Conservation (phyloP, 92 coral and sea anemone species). For the Parazoanthus swiftii region DNA sequence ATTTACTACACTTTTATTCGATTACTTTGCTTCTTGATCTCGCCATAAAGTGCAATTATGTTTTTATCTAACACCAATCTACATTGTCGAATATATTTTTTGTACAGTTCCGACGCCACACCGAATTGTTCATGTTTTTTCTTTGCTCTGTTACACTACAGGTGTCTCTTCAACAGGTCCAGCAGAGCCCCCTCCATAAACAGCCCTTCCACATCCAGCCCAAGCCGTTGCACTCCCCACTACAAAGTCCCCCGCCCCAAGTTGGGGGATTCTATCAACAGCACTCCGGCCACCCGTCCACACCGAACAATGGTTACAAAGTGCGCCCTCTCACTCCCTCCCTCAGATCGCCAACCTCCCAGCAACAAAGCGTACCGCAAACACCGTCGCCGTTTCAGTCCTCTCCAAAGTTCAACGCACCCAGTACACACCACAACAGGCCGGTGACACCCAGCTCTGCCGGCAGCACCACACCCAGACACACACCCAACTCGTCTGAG, state of each 20-base stretch:
- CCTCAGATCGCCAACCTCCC: constrained; percentile 80
- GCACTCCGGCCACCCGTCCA: constrained; percentile 59
- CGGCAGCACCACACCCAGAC: constrained; percentile 71
- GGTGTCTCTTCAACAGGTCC: constrained; percentile 29
- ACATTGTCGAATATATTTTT: not conserved
- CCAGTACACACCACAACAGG: constrained; percentile 90
- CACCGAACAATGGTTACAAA: constrained; percentile 69
- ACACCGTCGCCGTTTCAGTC: constrained; percentile 87
- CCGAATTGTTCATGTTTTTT: not conserved
- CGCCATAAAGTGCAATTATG: not conserved
- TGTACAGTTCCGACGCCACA: not conserved
- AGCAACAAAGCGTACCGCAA: constrained; percentile 59
- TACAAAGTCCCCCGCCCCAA: constrained; percentile 77
- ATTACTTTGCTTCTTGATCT: not conserved
- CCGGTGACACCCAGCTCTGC: constrained; percentile 95
- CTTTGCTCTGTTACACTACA: not conserved
- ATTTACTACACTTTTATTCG: too few relatives aligned
- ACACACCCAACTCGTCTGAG: constrained; percentile 86
- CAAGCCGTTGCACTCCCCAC: constrained; percentile 63
- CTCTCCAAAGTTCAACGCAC: constrained; percentile 95
- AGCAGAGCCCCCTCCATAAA: constrained; percentile 69
- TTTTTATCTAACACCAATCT: not conserved
- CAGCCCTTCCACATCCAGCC: constrained; percentile 86
- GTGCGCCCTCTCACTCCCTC: constrained; percentile 93
- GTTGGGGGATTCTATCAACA: constrained; percentile 78